These are phyloP conservation scores for Zelleria hepariella DNA, from an alignment of 2,888 invertebrate species.

Conservation along the genomic window DNA sequence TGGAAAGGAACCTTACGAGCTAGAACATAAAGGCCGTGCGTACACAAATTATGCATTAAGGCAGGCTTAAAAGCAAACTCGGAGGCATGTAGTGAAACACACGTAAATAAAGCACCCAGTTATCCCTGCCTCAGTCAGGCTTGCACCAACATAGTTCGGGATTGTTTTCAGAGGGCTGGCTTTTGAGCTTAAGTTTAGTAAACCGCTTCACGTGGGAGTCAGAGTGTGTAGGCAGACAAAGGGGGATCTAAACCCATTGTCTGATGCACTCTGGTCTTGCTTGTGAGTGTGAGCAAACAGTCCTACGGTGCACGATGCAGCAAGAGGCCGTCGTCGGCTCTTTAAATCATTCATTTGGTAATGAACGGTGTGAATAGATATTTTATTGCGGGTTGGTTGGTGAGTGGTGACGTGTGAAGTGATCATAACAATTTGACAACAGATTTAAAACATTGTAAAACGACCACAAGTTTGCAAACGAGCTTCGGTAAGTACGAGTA, in stretches of 20 bases:
- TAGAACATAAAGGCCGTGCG: not conserved
- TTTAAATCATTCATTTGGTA: constrained; percentile 4
- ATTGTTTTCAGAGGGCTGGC: constrained; percentile 32
- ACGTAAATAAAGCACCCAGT: not conserved
- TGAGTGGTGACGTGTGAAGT: too few species aligned
- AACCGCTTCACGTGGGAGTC: constrained; percentile 18
- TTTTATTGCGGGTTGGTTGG: too few species aligned
- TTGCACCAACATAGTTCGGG: constrained; percentile 23
- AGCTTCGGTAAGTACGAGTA: too few species aligned
- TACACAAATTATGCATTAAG: not conserved
- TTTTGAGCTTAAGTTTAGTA: constrained; percentile 30
- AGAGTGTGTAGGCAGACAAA: constrained; percentile 4
- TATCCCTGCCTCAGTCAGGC: not conserved
- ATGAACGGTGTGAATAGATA: too few species aligned
- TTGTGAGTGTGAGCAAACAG: constrained; percentile 4
- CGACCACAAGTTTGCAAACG: too few species aligned
- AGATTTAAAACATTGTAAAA: too few species aligned
- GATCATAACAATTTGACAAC: too few species aligned
- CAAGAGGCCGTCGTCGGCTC: not conserved
- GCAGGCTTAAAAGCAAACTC: not conserved
- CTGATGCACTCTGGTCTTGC: not conserved
- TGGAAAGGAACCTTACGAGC: too few species aligned
- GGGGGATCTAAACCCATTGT: not conserved
- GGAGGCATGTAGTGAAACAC: not conserved
- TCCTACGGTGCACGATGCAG: not conserved